phyloP scores from a whole-genome alignment of 2,113 vertebrate genomes.

The Zapus hudsonius region DNA sequence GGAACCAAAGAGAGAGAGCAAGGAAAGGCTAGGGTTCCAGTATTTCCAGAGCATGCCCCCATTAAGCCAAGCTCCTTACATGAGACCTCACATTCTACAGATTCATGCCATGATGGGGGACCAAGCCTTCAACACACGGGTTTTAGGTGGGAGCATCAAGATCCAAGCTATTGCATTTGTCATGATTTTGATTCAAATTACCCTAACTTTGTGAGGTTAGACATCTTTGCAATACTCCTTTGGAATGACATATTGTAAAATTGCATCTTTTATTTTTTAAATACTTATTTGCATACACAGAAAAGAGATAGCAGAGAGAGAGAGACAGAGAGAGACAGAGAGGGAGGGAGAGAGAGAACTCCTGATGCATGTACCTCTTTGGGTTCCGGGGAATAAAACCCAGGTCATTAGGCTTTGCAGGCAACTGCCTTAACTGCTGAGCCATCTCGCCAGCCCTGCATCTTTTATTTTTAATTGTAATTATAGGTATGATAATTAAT shows the following conservation, averaged over 20 bases:
- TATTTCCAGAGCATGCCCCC: neutral
- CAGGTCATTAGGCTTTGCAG: too few relatives aligned
- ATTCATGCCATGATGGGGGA: neutral
- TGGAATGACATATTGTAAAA: constrained; percentile 1
- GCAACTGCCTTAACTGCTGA: too few relatives aligned
- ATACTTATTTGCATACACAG: too few relatives aligned
- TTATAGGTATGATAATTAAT: too few relatives aligned
- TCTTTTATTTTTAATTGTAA: neutral
- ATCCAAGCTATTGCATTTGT: neutral
- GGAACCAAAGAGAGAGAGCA: neutral
- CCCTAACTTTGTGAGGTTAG: neutral
- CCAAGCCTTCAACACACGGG: neutral
- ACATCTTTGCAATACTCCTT: neutral
- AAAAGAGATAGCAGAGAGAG: neutral
- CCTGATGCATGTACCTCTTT: too few relatives aligned
- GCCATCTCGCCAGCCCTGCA: too few relatives aligned
- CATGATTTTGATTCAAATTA: neutral
- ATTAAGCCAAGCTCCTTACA: neutral
- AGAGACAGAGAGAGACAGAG: neutral
- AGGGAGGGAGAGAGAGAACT: too few relatives aligned
- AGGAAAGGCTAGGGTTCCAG: neutral
- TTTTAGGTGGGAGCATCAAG: neutral
- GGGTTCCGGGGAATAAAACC: too few relatives aligned
- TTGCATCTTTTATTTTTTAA: neutral
- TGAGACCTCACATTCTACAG: neutral